These are phyloP conservation scores for Trissonchulus sp. DNA, from an alignment of 2,888 invertebrate species.

Conservation along the genomic window DNA sequence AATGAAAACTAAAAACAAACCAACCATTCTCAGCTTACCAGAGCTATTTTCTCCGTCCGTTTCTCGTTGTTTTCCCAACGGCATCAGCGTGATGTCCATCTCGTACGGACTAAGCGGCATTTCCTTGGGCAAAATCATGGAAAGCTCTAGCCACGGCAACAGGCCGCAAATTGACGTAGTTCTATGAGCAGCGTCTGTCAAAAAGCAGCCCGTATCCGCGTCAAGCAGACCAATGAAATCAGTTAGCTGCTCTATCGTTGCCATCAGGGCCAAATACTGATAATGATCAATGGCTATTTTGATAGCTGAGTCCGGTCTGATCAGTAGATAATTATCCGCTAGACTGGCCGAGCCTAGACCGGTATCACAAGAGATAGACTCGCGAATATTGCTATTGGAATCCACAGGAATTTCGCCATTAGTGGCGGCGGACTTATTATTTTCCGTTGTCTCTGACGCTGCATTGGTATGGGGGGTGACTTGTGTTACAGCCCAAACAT, in stretches of 20 bases:
- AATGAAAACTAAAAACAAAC: no score
- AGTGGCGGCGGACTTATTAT: not conserved
- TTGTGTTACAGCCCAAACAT: not conserved
- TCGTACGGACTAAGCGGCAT: slow-evolving; percentile 24
- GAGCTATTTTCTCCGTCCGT: no score
- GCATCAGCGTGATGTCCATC: not conserved
- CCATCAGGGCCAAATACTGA: slow-evolving; percentile 43
- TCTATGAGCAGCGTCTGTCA: not conserved
- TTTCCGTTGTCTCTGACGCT: not conserved
- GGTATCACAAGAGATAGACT: not conserved
- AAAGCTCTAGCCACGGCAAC: slow-evolving; percentile 20
- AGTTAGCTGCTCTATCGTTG: slow-evolving; percentile 34
- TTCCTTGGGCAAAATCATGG: slow-evolving; percentile 27
- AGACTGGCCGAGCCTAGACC: not conserved
- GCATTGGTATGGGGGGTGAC: not conserved
- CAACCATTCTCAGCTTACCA: no score
- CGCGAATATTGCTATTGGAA: not conserved
- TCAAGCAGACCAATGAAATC: slow-evolving; percentile 42
- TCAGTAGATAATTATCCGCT: not conserved
- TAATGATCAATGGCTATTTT: slow-evolving; percentile 45
- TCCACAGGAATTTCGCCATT: not conserved
- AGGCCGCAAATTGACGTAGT: not conserved
- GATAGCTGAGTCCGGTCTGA: slow-evolving; percentile 28
- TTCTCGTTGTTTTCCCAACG: no score
- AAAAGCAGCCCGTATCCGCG: slow-evolving; percentile 32